These are phyloP conservation scores for Galeruca laticollis DNA, from an alignment of 2,888 invertebrate genomes.

Conservation along the genomic window DNA sequence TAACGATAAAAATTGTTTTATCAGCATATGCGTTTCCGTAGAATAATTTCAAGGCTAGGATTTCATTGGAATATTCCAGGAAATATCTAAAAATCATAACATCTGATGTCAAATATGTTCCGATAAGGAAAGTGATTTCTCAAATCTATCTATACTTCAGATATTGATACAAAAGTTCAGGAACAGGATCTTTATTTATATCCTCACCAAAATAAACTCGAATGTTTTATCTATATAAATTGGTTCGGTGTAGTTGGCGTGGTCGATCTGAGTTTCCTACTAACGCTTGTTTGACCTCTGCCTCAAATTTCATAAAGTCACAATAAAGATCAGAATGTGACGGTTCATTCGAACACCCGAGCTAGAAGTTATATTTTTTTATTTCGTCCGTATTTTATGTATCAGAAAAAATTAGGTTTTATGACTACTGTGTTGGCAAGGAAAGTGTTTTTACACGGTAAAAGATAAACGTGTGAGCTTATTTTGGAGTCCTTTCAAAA, in stretches of 20 bases:
- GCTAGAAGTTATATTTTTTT: constrained; percentile 7
- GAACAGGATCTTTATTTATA: not conserved
- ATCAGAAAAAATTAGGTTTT: not conserved
- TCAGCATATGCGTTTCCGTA: too few relatives aligned
- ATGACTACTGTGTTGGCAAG: not conserved
- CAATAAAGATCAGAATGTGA: constrained; percentile 10
- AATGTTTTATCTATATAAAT: not conserved
- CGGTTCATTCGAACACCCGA: constrained; percentile 5
- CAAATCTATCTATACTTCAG: too few relatives aligned
- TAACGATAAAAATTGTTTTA: too few relatives aligned
- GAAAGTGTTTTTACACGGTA: not conserved
- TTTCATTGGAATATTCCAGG: too few relatives aligned
- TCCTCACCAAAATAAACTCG: not conserved
- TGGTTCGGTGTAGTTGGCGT: not conserved
- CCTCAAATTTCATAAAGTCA: constrained; percentile 13
- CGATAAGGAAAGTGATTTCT: too few relatives aligned
- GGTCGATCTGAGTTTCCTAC: not conserved
- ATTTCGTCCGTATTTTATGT: constrained; percentile 4
- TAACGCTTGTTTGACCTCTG: constrained; percentile 1
- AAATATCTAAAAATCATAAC: too few relatives aligned
- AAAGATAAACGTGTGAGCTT: not conserved
- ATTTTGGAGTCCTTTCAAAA: not conserved
- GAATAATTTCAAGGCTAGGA: too few relatives aligned
- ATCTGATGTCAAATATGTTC: too few relatives aligned
- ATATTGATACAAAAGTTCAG: too few relatives aligned